Conservation (phyloP, 2,797 vertebrate genomes). For the Cichlasoma orientale region DNA sequence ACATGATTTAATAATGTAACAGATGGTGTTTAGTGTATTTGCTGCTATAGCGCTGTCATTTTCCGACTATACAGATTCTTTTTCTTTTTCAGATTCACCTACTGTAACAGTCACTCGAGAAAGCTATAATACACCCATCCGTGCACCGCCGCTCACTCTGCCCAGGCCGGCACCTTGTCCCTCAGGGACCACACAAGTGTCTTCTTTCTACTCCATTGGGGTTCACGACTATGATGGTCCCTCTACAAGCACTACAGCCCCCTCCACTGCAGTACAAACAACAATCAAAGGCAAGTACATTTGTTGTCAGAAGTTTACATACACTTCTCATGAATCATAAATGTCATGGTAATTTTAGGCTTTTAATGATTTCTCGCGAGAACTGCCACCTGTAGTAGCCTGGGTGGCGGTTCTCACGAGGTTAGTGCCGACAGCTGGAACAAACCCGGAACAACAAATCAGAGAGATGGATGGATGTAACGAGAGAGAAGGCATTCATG, state of each 20-base stretch:
- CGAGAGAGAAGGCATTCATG: too few species aligned
- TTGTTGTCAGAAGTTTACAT: too few species aligned
- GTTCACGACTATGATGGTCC: constrained; percentile 1
- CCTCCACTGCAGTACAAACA: not conserved
- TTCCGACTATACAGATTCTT: not conserved
- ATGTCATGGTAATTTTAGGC: too few species aligned
- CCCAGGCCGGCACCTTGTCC: not conserved
- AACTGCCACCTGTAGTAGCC: too few species aligned
- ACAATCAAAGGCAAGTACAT: not conserved
- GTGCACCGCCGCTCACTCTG: not conserved
- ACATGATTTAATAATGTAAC: not conserved
- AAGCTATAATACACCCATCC: not conserved
- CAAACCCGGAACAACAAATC: too few species aligned
- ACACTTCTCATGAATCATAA: too few species aligned
- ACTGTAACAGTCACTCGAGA: not conserved
- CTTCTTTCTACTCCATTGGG: not conserved
- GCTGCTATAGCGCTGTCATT: not conserved
- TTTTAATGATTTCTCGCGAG: too few species aligned
- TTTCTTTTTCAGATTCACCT: not conserved
- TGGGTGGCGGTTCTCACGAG: too few species aligned
- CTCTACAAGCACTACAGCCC: not conserved
- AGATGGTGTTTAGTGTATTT: not conserved
- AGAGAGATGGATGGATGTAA: too few species aligned
- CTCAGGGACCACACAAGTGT: not conserved
- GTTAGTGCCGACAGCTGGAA: too few species aligned